Percentiles rank a stretch among this genome's conserved stretches.
Conservation (phyloP, 2,888 invertebrate genomes). For the Ecliptopera silaceata region DNA sequence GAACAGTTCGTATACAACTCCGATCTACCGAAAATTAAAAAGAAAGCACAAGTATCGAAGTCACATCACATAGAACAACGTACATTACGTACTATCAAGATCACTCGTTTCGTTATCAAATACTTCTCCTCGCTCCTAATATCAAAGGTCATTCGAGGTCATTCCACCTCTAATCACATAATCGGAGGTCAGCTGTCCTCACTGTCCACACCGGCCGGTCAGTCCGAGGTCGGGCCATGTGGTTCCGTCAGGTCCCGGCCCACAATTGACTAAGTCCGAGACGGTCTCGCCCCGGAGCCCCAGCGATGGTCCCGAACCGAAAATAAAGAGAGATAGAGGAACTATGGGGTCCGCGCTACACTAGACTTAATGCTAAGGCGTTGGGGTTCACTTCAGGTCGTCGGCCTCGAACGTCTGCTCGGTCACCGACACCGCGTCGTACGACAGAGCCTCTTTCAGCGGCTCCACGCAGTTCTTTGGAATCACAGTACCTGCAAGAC, state of each 20-base stretch:
- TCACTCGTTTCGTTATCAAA: slow-evolving; percentile 32
- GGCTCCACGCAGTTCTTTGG: slow-evolving; percentile 94
- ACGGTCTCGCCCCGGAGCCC: slow-evolving; percentile 19
- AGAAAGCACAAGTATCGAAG: slow-evolving; percentile 23
- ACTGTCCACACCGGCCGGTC: no score
- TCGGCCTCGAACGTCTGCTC: slow-evolving; percentile 85
- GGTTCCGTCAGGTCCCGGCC: no score
- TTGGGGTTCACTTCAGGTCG: slow-evolving; percentile 56
- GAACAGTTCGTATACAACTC: slow-evolving; percentile 47
- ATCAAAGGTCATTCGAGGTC: slow-evolving; percentile 7
- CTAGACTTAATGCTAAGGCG: slow-evolving; percentile 29
- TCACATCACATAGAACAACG: slow-evolving; percentile 25
- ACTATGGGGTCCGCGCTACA: slow-evolving; percentile 42
- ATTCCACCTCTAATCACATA: background rate
- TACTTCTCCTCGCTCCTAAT: slow-evolving; percentile 10
- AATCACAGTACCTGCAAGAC: slow-evolving; percentile 86
- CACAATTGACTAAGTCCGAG: slow-evolving; percentile 39
- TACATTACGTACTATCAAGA: slow-evolving; percentile 31
- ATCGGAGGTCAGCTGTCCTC: background rate
- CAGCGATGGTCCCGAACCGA: slow-evolving; percentile 32
- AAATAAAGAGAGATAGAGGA: slow-evolving; percentile 48
- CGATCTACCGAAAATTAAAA: slow-evolving; percentile 19
- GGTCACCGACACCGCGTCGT: slow-evolving; percentile 91
- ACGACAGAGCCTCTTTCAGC: slow-evolving; percentile 89
- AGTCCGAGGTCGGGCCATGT: no score